phyloP scores from a whole-genome alignment of 2,888 invertebrate species.

The Parasteatoda lunata region DNA sequence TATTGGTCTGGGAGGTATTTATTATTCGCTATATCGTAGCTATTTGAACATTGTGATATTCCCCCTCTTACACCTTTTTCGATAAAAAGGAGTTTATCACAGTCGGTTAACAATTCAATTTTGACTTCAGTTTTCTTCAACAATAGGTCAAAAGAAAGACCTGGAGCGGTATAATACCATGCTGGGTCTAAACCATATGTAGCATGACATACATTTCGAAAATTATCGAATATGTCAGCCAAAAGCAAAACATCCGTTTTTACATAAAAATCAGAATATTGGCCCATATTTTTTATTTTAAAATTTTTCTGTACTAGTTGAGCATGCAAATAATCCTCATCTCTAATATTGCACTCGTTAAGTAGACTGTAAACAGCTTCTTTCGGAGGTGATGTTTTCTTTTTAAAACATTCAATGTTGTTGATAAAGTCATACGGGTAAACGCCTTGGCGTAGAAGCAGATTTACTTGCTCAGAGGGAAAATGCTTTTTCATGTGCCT shows the following conservation, averaged over 20 bases:
- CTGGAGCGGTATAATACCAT: constrained; percentile 71
- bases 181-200: constrained; percentile 71
- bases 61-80: too few relatives aligned
- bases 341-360: neutral
- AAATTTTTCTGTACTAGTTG: constrained; percentile 70
- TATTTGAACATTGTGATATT: constrained; percentile 33
- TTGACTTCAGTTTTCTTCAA: constrained; percentile 71
- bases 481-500: too few relatives aligned
- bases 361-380: neutral
- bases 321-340: constrained; percentile 70
- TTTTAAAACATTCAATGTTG: too few relatives aligned
- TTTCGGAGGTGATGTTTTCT: too few relatives aligned
- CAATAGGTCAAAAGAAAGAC: constrained; percentile 72
- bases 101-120: too few relatives aligned
- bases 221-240: constrained; percentile 72
- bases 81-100: too few relatives aligned
- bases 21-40: constrained; percentile 10
- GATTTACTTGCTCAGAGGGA: too few relatives aligned
- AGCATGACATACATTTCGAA: constrained; percentile 70
- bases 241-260: constrained; percentile 71
- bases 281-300: constrained; percentile 69
- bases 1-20: too few relatives aligned
- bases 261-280: constrained; percentile 70
- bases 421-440: too few relatives aligned
- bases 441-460: too few relatives aligned